Percentiles rank a stretch among this genome's conserved stretches.
These are phyloP conservation scores for Darevskia nairensis DNA, from an alignment of 2,797 vertebrate species.

Conservation along the genomic window DNA sequence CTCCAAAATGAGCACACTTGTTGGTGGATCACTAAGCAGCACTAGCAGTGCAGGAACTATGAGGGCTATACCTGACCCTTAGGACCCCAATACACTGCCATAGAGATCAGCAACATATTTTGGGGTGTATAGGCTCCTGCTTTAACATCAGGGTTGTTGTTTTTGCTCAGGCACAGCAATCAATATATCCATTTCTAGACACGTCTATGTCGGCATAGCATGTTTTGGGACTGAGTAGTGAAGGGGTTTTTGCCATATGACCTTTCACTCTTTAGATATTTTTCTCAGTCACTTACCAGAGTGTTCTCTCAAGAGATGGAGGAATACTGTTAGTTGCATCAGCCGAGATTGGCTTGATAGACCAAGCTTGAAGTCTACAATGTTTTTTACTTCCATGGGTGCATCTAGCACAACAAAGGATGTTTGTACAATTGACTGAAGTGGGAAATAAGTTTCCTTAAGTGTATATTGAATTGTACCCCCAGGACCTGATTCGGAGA, in stretches of 20 bases:
- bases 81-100: background rate
- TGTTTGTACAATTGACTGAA: background rate
- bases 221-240: background rate
- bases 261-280: conserved; percentile 1
- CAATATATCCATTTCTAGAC: background rate
- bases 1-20: too few relatives aligned
- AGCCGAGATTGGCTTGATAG: conserved; percentile 14
- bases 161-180: background rate
- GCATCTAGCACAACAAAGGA: background rate
- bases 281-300: background rate
- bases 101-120: background rate
- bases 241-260: background rate
- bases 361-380: conserved; percentile 14
- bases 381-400: background rate
- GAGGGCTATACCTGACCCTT: background rate
- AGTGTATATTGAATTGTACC: background rate
- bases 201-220: background rate
- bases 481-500: background rate
- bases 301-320: conserved; percentile 7
- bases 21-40: background rate
- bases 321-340: conserved; percentile 5
- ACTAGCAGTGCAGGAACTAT: background rate
- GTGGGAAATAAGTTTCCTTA: background rate
- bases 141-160: background rate
- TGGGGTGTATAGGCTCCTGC: background rate